Evolutionary conservation across 2,888 invertebrate species (phyloP), one percentile per base, ranked within the genome.

Genomic region (Phasia obesa): DNA sequence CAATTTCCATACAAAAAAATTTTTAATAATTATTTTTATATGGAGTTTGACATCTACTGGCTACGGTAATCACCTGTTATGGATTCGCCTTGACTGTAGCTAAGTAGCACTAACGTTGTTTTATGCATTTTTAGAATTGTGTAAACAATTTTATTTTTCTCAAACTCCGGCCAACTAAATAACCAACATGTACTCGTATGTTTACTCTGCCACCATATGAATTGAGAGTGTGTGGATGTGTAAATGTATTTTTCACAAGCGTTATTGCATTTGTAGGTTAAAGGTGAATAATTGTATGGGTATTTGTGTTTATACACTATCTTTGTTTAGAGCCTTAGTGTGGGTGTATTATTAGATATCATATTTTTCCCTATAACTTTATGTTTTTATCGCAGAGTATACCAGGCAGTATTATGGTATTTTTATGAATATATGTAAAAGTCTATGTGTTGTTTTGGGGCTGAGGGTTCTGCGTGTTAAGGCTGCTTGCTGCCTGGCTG

Each of bases 191-290:
- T 27, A 27, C 3, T 27, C 35, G 11, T 35, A 11, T 6, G 27
- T 27, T 27, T 38, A 3, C 23, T 23, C 4, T 42, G 38, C 15
- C 4, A 2, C 38, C 9, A 2, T 35, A 9, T 27, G 23, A 21
- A 19, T 23, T 64, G 74, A 57, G 25, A 15, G 15, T 65, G 25
- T 25, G 51, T 21, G 38, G 5, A 21, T 55, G 25, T 57, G 19
- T 15, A 27, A 42, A 21, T 42, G 13, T 17, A 31, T 64, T 53
- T 64, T 47, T n/a, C 35, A 57, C 47, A 55, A n/a, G 23, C 47
- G 47, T 35, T 65, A 19, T 23, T 73, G 9, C 17, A n/a, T 44
- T 59, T 75, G 75, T 77, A 69, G 76, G 69, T 69, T 77, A 69
- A 77, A 69, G 60, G 53, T 75, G 74, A 75, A 55, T 35, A 55